Conservation (phyloP, 1,140 invertebrate species). For the Helicoverpa zea region DNA sequence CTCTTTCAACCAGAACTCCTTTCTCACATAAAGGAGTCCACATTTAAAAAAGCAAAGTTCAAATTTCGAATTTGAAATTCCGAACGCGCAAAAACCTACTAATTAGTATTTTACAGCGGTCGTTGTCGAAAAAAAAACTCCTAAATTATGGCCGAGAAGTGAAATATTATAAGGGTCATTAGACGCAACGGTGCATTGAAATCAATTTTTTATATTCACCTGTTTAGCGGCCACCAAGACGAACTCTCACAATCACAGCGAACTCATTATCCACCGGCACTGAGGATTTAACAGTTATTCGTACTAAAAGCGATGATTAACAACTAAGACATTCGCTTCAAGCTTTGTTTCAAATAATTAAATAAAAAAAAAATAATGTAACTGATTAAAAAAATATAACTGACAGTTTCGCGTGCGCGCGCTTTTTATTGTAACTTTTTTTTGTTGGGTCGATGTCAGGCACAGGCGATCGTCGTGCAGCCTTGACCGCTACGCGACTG, state of each 20-base stretch:
- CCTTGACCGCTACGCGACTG: constrained; percentile 82
- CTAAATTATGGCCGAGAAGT: constrained; percentile 45
- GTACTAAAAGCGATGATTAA: constrained; percentile 72
- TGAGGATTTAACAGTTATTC: constrained; percentile 76
- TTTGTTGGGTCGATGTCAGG: constrained; percentile 53
- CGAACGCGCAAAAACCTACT: constrained; percentile 10
- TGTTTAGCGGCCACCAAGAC: constrained; percentile 76
- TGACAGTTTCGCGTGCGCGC: constrained; percentile 76
- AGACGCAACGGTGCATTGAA: constrained; percentile 64
- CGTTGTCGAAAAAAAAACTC: constrained; percentile 18
- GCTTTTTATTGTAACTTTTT: constrained; percentile 70
- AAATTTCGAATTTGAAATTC: constrained; percentile 27
- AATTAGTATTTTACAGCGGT: constrained; percentile 40
- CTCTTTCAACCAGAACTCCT: constrained; percentile 61
- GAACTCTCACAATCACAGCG: constrained; percentile 78
- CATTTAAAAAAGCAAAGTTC: constrained; percentile 33
- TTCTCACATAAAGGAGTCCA: constrained; percentile 25
- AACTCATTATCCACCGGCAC: constrained; percentile 81
- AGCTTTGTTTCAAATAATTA: constrained; percentile 45
- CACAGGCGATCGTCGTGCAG: constrained; percentile 69
- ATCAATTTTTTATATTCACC: constrained; percentile 78
- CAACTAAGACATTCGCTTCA: constrained; percentile 48
- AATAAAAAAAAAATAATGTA: constrained; percentile 30
- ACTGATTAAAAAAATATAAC: constrained; percentile 49
- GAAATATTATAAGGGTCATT: constrained; percentile 33